A percentile compares a stretch with the other conserved stretches of the same genome.
These are phyloP conservation scores for Coleophora flavipennella DNA, from an alignment of 2,888 invertebrate species.

Conservation along the genomic window DNA sequence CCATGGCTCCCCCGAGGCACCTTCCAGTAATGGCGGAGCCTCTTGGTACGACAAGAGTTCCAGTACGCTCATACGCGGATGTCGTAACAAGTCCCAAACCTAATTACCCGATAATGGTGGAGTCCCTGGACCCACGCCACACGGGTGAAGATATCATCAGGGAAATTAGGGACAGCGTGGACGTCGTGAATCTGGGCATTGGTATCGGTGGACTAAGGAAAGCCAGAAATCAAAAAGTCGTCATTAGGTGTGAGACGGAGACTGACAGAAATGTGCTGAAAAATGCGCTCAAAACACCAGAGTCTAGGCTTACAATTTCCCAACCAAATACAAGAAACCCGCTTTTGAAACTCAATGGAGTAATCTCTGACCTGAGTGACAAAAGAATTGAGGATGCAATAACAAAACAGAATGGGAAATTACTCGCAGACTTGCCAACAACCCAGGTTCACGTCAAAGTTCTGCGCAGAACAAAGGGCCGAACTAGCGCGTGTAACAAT, in stretches of 20 bases:
- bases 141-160: constrained; percentile 2
- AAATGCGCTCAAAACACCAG: background rate
- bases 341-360: background rate
- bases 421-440: background rate
- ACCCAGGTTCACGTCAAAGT: background rate
- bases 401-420: background rate
- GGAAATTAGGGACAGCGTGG: constrained; percentile 1
- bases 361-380: background rate
- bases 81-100: background rate
- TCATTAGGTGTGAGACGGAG: constrained; percentile 1
- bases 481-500: background rate
- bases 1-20: too few relatives aligned
- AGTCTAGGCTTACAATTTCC: background rate
- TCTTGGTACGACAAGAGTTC: too few relatives aligned
- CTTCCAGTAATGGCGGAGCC: too few relatives aligned
- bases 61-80: background rate
- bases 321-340: background rate
- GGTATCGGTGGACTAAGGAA: constrained; percentile 5
- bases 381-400: background rate
- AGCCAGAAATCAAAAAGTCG: constrained; percentile 6
- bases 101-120: constrained; percentile 4
- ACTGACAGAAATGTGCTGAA: background rate
- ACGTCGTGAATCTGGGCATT: background rate
- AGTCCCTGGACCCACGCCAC: background rate
- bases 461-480: background rate